Percentiles rank a stretch among this genome's conserved stretches.
Evolutionary conservation across 2,797 vertebrate genomes (phyloP).

Genomic region (Mus minutoides): DNA sequence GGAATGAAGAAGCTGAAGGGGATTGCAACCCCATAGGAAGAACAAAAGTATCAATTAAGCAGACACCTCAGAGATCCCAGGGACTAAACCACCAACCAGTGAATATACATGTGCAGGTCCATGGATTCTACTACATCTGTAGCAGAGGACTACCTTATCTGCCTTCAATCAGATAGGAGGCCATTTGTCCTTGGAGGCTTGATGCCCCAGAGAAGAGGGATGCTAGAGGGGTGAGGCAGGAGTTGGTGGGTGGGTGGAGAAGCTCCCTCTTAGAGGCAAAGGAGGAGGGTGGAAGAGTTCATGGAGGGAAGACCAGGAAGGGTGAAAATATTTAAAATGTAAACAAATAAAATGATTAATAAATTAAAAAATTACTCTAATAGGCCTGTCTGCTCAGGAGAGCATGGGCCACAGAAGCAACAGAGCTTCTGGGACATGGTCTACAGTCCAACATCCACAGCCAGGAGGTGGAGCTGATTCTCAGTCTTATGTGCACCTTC

Average conservation of each 20-base stretch:
- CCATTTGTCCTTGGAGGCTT: not conserved
- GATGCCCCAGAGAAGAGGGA: not conserved
- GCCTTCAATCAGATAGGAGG: not conserved
- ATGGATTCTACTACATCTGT: not conserved
- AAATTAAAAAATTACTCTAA: not conserved
- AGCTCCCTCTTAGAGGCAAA: not conserved
- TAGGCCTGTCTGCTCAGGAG: no score
- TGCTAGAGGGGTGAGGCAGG: not conserved
- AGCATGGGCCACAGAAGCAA: no score
- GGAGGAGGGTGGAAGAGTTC: not conserved
- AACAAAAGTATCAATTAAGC: not conserved
- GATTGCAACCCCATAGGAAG: not conserved
- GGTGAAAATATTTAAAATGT: not conserved
- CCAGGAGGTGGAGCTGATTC: no score
- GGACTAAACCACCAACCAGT: not conserved
- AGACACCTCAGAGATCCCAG: not conserved
- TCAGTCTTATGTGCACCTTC: no score
- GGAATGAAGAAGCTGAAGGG: not conserved
- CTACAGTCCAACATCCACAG: no score
- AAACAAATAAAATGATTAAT: not conserved
- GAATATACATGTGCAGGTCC: not conserved
- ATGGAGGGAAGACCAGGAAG: not conserved
- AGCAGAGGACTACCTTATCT: not conserved
- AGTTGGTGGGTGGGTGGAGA: not conserved
- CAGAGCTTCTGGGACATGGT: no score